Evolutionary conservation across 2,113 vertebrate species (phyloP).

Genomic region (Petrocephalus zakoni): DNA sequence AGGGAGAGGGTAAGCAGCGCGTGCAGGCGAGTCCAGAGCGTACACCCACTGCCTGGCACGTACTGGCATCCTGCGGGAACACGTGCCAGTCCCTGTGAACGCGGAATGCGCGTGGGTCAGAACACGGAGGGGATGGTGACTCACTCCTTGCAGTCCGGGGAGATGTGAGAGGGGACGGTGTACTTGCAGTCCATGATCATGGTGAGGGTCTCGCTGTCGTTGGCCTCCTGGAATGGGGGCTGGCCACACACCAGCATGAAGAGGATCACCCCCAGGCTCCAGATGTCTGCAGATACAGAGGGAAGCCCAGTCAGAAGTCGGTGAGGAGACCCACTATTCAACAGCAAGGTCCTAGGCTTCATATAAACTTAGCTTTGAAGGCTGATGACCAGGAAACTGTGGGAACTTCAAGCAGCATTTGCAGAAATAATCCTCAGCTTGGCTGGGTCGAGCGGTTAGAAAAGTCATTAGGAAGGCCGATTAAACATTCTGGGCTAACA

Average conservation of each 20-base stretch:
- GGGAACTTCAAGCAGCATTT: neutral
- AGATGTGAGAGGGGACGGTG: constrained; percentile 85
- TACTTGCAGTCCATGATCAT: constrained; percentile 99
- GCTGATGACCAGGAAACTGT: neutral
- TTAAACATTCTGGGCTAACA: neutral
- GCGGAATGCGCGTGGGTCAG: neutral
- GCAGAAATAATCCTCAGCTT: neutral
- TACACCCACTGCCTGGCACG: neutral
- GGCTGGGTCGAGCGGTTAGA: neutral
- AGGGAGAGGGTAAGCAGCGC: neutral
- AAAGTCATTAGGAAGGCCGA: neutral
- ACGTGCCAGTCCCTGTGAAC: neutral
- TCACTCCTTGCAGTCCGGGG: constrained; percentile 91
- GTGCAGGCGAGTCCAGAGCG: neutral
- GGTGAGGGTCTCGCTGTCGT: constrained; percentile 95
- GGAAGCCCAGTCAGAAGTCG: neutral
- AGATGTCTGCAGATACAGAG: constrained; percentile 34
- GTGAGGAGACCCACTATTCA: neutral
- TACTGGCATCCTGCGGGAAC: neutral
- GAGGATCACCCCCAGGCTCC: constrained; percentile 47
- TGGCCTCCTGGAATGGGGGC: constrained; percentile 78
- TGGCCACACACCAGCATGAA: constrained; percentile 45
- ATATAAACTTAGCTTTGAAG: neutral
- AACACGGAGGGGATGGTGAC: constrained; percentile 41
- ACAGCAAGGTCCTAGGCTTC: neutral